Percentiles rank a stretch among this genome's conserved stretches.
Evolutionary conservation across 2,888 invertebrate genomes (phyloP).

Genomic region (Antheraea yamamai): DNA sequence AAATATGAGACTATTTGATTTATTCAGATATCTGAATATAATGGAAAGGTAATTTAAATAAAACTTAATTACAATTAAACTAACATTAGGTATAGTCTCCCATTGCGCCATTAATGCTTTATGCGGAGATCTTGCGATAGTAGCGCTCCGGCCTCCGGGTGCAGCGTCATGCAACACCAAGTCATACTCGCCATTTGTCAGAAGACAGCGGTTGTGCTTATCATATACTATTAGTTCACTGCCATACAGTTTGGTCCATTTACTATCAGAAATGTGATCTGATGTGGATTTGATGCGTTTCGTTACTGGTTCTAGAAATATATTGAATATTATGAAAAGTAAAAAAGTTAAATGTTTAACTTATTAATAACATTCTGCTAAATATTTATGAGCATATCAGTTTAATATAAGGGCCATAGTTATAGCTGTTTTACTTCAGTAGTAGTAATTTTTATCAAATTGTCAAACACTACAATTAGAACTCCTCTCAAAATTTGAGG

Average conservation of each 20-base stretch:
- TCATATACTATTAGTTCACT: constrained; percentile 95
- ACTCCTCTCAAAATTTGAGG: background rate
- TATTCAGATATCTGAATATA: background rate
- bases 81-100: constrained; percentile 84
- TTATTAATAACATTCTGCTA: background rate
- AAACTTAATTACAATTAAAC: constrained; percentile 33
- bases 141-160: constrained; percentile 82
- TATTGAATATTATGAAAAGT: background rate
- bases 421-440: background rate
- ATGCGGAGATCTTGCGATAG: constrained; percentile 73
- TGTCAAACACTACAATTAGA: background rate
- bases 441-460: background rate
- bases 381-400: background rate
- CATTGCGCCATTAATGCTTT: constrained; percentile 80
- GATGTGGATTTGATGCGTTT: constrained; percentile 86
- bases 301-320: constrained; percentile 83
- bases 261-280: constrained; percentile 62
- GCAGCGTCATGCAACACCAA: constrained; percentile 90
- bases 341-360: too few species aligned
- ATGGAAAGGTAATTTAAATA: background rate
- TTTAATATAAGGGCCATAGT: background rate
- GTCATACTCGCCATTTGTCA: constrained; percentile 95
- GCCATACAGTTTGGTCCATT: constrained; percentile 84
- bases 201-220: constrained; percentile 92
- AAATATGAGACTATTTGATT: too few species aligned